phyloP scores from a whole-genome alignment of 2,113 vertebrate genomes.

The Mus pahari region DNA sequence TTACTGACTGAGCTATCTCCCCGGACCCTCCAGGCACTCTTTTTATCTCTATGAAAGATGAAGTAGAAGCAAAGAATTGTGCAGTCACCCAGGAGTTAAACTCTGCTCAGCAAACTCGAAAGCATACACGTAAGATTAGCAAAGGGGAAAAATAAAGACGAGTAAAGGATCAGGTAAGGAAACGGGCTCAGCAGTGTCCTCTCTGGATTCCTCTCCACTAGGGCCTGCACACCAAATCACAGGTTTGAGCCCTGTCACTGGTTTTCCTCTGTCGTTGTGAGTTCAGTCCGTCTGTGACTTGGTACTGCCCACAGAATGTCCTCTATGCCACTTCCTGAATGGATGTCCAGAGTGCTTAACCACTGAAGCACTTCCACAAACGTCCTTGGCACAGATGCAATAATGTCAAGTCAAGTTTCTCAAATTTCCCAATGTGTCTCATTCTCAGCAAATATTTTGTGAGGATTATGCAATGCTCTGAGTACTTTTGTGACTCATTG shows the following conservation, averaged over 20 bases:
- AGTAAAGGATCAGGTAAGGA: neutral
- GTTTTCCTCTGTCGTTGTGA: neutral
- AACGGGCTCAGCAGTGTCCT: rapidly evolving
- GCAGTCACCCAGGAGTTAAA: neutral
- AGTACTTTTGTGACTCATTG: neutral
- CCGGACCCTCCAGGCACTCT: neutral
- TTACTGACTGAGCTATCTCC: neutral
- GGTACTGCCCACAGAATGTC: neutral
- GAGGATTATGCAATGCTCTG: neutral
- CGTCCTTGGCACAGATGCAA: neutral
- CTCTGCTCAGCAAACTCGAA: neutral
- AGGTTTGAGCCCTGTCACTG: neutral
- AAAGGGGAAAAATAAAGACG: neutral
- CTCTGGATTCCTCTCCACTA: neutral
- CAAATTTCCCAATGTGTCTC: neutral
- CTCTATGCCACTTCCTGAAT: conserved; percentile 39
- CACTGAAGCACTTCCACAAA: neutral
- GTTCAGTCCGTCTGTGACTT: conserved; percentile 11
- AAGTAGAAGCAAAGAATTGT: neutral
- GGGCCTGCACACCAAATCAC: neutral
- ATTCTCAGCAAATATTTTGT: neutral
- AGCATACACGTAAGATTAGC: neutral
- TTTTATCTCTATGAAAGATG: neutral
- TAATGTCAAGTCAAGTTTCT: neutral
- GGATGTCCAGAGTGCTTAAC: neutral